These are phyloP conservation scores for Engraulis encrasicolus DNA, from an alignment of 2,113 vertebrate species.

Conservation along the genomic window DNA sequence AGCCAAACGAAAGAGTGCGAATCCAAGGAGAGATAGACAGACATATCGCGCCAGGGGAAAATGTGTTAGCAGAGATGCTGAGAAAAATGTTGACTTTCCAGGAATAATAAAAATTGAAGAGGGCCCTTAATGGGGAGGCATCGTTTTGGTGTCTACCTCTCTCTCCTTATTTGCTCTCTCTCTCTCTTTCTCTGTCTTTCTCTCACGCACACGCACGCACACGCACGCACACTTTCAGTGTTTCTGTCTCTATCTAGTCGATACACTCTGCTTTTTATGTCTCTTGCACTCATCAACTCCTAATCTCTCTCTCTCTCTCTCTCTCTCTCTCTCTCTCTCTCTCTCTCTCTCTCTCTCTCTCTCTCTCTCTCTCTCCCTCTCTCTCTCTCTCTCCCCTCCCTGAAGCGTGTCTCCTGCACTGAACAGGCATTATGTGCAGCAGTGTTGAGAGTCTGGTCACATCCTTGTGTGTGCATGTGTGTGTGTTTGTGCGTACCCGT, in stretches of 20 bases:
- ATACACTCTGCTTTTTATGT: background rate
- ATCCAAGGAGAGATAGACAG: constrained; percentile 11
- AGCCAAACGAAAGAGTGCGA: too few species aligned
- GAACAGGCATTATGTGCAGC: constrained; percentile 74
- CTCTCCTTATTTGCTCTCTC: constrained; percentile 36
- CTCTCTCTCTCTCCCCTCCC: constrained; percentile 37
- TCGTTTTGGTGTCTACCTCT: background rate
- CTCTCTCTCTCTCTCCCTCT: constrained; percentile 41
- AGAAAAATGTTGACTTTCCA: constrained; percentile 5
- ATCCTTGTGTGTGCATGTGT: constrained; percentile 37
- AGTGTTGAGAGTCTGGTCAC: constrained; percentile 75
- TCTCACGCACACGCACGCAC: constrained; percentile 25
- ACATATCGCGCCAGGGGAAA: constrained; percentile 26
- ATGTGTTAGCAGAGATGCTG: background rate
- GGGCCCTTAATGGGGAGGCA: background rate
- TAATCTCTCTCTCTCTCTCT: background rate
- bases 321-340: constrained; percentile 42
- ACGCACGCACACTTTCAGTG: too few species aligned
- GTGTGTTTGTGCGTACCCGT: constrained; percentile 34
- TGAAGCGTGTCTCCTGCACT: constrained; percentile 36
- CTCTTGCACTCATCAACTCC: background rate
- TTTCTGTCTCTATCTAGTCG: background rate
- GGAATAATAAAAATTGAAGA: background rate
- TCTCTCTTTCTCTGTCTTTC: constrained; percentile 31
- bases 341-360: constrained; percentile 29